phyloP scores from a whole-genome alignment of 2,113 vertebrate genomes.

The Hystrix cristata region DNA sequence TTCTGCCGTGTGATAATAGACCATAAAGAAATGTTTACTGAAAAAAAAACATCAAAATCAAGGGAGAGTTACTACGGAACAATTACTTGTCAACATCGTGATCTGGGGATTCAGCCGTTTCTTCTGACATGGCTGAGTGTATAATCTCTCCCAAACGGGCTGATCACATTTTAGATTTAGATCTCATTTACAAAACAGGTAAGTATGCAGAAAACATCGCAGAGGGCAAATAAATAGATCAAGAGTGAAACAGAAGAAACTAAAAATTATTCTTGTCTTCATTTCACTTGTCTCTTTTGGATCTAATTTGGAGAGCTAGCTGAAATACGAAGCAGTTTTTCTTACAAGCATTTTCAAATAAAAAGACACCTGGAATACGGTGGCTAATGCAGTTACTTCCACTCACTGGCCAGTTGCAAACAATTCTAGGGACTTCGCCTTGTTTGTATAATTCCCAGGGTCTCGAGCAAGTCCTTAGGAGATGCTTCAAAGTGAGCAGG shows the following conservation, averaged over 20 bases:
- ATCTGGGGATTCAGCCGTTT: conserved; percentile 67
- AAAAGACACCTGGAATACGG: not conserved
- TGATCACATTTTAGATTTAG: conserved; percentile 85
- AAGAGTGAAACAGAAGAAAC: conserved; percentile 77
- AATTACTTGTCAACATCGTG: conserved; percentile 65
- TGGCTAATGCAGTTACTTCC: not conserved
- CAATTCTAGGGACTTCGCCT: not conserved
- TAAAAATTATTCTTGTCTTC: conserved; percentile 67
- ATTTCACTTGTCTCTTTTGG: conserved; percentile 57
- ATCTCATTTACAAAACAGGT: conserved; percentile 83
- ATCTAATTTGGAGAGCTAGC: not conserved
- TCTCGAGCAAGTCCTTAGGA: not conserved
- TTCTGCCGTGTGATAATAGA: conserved; percentile 47
- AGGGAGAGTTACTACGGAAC: not conserved
- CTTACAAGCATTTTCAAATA: conserved; percentile 27
- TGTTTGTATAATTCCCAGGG: not conserved
- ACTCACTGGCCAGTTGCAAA: not conserved
- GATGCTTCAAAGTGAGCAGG: not conserved
- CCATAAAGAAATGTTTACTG: conserved; percentile 17
- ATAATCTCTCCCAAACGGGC: conserved; percentile 73
- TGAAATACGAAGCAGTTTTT: conserved; percentile 18
- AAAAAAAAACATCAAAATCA: conserved; percentile 61
- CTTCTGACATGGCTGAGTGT: conserved; percentile 72
- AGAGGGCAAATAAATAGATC: conserved; percentile 79
- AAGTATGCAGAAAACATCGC: conserved; percentile 81